A percentile compares a stretch with the other conserved stretches of the same genome.
phyloP scores from a whole-genome alignment of 2,113 vertebrate genomes.

The Tichodroma muraria region DNA sequence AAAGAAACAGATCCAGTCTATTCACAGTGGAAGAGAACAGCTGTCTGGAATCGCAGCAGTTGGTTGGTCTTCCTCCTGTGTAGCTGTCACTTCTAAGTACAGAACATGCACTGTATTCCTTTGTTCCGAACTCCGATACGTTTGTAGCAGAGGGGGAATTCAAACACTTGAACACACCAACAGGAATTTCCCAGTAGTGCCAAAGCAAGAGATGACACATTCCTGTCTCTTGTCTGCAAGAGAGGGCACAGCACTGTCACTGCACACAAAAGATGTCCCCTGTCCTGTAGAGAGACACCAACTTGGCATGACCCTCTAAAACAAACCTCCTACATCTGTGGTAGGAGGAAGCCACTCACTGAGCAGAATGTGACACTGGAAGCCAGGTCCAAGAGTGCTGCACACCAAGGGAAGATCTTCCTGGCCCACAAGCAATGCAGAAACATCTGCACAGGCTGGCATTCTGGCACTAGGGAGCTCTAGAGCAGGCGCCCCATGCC shows the following conservation, averaged over 20 bases:
- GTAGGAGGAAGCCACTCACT: rapidly evolving
- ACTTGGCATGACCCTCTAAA: neutral
- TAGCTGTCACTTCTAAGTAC: neutral
- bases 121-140: neutral
- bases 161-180: neutral
- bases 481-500: neutral
- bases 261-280: neutral
- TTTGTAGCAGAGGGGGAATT: neutral
- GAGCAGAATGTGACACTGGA: neutral
- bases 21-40: neutral
- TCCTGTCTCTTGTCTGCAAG: neutral
- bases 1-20: neutral
- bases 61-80: neutral
- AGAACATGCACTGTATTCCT: neutral
- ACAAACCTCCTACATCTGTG: neutral
- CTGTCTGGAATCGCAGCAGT: neutral
- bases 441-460: neutral
- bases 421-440: rapidly evolving
- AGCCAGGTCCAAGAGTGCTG: neutral
- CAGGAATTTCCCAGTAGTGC: neutral
- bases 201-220: neutral
- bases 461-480: no score
- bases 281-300: neutral
- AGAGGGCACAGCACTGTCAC: neutral
- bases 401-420: rapidly evolving